Percentiles rank a stretch among this genome's conserved stretches.
phyloP scores from a whole-genome alignment of 2,888 invertebrate species.

The Salticus scenicus region DNA sequence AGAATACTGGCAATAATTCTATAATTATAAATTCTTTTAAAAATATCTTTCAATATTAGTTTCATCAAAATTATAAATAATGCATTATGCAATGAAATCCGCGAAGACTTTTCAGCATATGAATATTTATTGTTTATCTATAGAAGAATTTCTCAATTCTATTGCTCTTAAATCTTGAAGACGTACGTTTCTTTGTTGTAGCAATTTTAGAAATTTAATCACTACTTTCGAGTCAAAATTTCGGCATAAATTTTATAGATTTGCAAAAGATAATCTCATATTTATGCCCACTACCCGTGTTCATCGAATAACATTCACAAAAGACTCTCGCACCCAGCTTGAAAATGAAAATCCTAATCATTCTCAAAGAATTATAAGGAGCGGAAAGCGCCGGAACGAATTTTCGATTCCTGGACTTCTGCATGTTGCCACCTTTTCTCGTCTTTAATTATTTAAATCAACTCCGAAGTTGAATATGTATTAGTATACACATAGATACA shows the following conservation, averaged over 20 bases:
- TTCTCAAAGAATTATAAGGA: neutral
- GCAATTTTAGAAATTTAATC: constrained; percentile 1
- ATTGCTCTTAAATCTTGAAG: neutral
- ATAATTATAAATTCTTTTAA: neutral
- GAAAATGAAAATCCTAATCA: constrained; percentile 16
- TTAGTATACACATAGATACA: constrained; percentile 4
- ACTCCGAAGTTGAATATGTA: constrained; percentile 50
- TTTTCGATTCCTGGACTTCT: neutral
- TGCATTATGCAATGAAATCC: neutral
- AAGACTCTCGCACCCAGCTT: neutral
- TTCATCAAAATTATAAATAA: neutral
- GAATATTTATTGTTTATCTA: neutral
- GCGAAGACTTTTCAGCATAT: neutral
- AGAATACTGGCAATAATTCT: neutral
- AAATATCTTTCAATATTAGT: neutral
- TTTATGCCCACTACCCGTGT: neutral
- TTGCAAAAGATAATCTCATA: constrained; percentile 7
- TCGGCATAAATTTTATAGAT: constrained; percentile 11
- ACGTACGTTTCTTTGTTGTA: neutral
- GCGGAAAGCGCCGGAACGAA: neutral
- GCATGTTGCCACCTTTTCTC: constrained; percentile 12
- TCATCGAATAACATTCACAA: neutral
- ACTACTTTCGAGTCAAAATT: constrained; percentile 13
- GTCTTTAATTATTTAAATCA: constrained; percentile 68
- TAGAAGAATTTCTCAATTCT: neutral